Evolutionary conservation across 2,888 invertebrate genomes (phyloP).

Genomic region (Amiota communis): DNA sequence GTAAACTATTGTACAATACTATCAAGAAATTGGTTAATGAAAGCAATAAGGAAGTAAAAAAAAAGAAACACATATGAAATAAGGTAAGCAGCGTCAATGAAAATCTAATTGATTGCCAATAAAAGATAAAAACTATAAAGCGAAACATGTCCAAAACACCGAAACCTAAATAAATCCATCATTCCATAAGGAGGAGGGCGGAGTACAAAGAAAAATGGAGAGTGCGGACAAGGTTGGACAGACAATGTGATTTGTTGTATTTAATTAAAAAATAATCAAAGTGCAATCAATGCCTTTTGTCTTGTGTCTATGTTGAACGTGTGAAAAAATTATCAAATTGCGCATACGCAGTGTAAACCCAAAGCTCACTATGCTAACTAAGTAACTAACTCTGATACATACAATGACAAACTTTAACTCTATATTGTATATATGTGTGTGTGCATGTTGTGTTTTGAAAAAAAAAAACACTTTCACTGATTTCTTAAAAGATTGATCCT

Average conservation of each 20-base stretch:
- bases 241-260: slow-evolving; percentile 34
- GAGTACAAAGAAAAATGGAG: slow-evolving; percentile 2
- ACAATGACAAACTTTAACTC: too few species aligned
- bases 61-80: neutral
- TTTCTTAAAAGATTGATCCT: slow-evolving; percentile 37
- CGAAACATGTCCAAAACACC: slow-evolving; percentile 51
- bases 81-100: slow-evolving; percentile 55
- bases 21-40: slow-evolving; percentile 39
- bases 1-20: too few species aligned
- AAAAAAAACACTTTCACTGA: slow-evolving; percentile 63
- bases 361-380: neutral
- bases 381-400: too few species aligned
- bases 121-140: slow-evolving; percentile 36
- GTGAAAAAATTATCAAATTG: slow-evolving; percentile 58
- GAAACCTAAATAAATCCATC: slow-evolving; percentile 56
- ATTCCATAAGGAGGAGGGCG: neutral
- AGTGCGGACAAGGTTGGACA: slow-evolving; percentile 22
- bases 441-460: slow-evolving; percentile 29
- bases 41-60: slow-evolving; percentile 39
- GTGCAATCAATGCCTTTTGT: slow-evolving; percentile 49
- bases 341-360: slow-evolving; percentile 54
- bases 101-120: slow-evolving; percentile 52
- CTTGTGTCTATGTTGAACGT: slow-evolving; percentile 40
- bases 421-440: neutral
- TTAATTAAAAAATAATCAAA: slow-evolving; percentile 34